A percentile compares a stretch with the other conserved stretches of the same genome.
phyloP scores from a whole-genome alignment of 2,888 invertebrate genomes.

The Harpagoxenus sublaevis region DNA sequence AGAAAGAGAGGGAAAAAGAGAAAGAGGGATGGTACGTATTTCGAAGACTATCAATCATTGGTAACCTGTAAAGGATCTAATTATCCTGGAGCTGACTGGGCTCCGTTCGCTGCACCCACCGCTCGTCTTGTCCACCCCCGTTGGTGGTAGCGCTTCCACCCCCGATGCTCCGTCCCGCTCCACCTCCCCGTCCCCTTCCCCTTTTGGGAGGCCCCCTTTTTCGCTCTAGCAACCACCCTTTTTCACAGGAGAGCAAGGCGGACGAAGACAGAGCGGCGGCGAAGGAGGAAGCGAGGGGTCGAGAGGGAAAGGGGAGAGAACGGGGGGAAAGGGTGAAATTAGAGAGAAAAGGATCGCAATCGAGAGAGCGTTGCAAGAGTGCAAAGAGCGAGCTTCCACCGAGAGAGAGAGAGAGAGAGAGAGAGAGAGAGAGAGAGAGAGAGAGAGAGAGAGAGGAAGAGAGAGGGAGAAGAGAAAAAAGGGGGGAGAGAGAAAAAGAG shows the following conservation, averaged over 20 bases:
- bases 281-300: constrained; percentile 46
- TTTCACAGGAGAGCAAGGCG: constrained; percentile 70
- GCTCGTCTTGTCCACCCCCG: constrained; percentile 76
- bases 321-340: constrained; percentile 22
- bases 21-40: constrained; percentile 70
- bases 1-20: constrained; percentile 29
- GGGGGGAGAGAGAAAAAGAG: constrained; percentile 17
- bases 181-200: background rate
- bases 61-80: constrained; percentile 80
- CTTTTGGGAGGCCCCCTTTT: constrained; percentile 72
- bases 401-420: constrained; percentile 31
- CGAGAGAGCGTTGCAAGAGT: constrained; percentile 60
- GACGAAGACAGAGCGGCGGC: constrained; percentile 57
- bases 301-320: constrained; percentile 7
- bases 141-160: constrained; percentile 61
- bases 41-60: constrained; percentile 80
- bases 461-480: background rate
- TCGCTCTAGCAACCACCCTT: constrained; percentile 77
- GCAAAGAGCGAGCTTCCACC: constrained; percentile 73
- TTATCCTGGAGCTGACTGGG: constrained; percentile 80
- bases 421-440: constrained; percentile 4
- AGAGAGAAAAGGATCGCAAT: constrained; percentile 56
- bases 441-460: background rate
- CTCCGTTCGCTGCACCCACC: constrained; percentile 77
- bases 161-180: constrained; percentile 32